phyloP scores from a whole-genome alignment of 1,140 invertebrate species.

The Zaprionus tsacasi region DNA sequence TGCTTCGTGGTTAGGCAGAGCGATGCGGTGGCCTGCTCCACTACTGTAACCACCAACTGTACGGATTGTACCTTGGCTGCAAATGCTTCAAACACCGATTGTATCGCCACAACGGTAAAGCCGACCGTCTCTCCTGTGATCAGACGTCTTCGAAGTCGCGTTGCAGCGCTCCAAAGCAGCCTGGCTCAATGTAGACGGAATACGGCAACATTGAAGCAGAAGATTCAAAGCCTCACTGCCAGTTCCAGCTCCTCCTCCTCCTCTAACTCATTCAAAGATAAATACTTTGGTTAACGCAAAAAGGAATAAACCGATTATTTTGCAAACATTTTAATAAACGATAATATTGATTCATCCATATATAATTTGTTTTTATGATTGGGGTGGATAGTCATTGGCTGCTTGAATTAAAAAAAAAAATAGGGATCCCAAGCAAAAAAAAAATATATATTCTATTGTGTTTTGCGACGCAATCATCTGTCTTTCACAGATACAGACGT shows the following conservation, averaged over 20 bases:
- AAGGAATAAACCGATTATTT: background rate
- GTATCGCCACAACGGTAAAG: background rate
- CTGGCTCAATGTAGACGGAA: background rate
- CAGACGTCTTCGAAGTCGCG: slow-evolving; percentile 18
- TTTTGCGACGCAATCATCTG: too few relatives aligned
- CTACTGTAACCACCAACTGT: slow-evolving; percentile 11
- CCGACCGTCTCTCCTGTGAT: background rate
- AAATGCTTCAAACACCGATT: background rate
- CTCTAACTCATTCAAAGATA: background rate
- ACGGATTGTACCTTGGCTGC: slow-evolving; percentile 8
- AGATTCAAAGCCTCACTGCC: slow-evolving; percentile 2
- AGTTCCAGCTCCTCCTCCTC: background rate
- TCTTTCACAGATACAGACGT: too few relatives aligned
- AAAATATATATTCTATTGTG: too few relatives aligned
- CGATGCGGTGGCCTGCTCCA: slow-evolving; percentile 22
- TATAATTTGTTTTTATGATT: too few relatives aligned
- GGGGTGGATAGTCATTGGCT: too few relatives aligned
- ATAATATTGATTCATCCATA: too few relatives aligned
- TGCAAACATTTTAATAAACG: background rate
- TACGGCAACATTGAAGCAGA: background rate
- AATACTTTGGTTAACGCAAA: slow-evolving; percentile 15
- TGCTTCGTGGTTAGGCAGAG: background rate
- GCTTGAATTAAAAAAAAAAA: too few relatives aligned
- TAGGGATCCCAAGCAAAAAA: too few relatives aligned
- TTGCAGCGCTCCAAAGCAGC: background rate